Conservation (phyloP, 2,797 vertebrate species). For the Cygnus olor region DNA sequence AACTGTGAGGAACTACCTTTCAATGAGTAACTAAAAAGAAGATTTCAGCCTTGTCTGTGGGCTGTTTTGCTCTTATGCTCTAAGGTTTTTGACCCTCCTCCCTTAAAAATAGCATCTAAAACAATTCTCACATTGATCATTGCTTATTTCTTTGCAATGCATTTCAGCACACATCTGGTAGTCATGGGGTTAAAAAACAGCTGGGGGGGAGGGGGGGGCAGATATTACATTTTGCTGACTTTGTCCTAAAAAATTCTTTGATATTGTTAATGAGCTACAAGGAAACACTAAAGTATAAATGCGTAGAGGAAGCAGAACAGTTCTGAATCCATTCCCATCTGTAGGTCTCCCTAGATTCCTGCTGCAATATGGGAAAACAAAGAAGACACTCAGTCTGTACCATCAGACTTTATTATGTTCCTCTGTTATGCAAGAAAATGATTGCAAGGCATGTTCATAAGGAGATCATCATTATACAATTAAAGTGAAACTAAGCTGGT, state of each 20-base stretch:
- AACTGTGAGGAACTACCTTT: background rate
- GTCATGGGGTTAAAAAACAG: background rate
- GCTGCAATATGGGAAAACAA: background rate
- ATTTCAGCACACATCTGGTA: background rate
- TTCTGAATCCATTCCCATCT: background rate
- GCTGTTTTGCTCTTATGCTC: constrained; percentile 11
- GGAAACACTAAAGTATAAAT: background rate
- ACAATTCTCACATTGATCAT: background rate
- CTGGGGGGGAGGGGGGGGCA: background rate
- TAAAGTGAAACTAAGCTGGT: constrained; percentile 15
- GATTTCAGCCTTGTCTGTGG: background rate
- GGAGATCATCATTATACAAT: constrained; percentile 19
- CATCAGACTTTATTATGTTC: background rate
- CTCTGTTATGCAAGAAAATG: constrained; percentile 41
- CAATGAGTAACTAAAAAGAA: constrained; percentile 14
- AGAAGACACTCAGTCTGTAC: background rate
- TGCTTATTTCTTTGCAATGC: background rate
- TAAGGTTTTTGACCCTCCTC: background rate
- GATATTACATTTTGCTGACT: background rate
- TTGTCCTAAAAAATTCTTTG: background rate
- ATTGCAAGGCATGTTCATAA: background rate
- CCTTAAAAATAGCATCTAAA: background rate
- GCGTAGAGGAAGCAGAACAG: background rate
- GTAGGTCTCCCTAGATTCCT: background rate
- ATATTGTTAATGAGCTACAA: background rate